These are phyloP conservation scores for Acanthurus lineatus DNA, from an alignment of 2,797 vertebrate genomes.

Conservation along the genomic window DNA sequence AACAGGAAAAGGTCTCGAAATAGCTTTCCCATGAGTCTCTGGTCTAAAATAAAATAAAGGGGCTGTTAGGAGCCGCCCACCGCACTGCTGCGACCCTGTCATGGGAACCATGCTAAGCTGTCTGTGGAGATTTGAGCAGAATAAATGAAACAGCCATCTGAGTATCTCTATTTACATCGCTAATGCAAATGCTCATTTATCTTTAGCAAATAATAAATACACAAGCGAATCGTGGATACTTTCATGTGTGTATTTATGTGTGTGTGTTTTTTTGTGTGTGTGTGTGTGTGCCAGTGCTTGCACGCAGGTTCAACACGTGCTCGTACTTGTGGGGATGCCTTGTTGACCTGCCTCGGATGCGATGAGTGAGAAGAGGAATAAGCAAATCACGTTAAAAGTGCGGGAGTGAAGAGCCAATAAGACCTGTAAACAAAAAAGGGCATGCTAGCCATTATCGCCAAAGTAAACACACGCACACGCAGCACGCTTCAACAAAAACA, in stretches of 20 bases:
- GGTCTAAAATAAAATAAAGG: slow-evolving; percentile 85
- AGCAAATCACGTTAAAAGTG: slow-evolving; percentile 56
- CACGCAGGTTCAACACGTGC: slow-evolving; percentile 21
- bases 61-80: slow-evolving; percentile 80
- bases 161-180: slow-evolving; percentile 64
- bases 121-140: slow-evolving; percentile 78
- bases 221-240: not conserved
- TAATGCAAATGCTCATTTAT: slow-evolving; percentile 54
- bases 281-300: not conserved
- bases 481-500: slow-evolving; percentile 75
- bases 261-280: slow-evolving; percentile 2
- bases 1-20: slow-evolving; percentile 83
- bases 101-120: slow-evolving; percentile 85
- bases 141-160: slow-evolving; percentile 63
- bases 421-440: slow-evolving; percentile 70
- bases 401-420: slow-evolving; percentile 63
- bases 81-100: slow-evolving; percentile 78
- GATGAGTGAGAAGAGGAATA: slow-evolving; percentile 51
- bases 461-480: slow-evolving; percentile 65
- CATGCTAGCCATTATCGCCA: slow-evolving; percentile 55
- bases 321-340: slow-evolving; percentile 13
- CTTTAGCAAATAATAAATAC: slow-evolving; percentile 49
- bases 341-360: slow-evolving; percentile 39
- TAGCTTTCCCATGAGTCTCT: slow-evolving; percentile 90
- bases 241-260: slow-evolving; percentile 1